phyloP scores from a whole-genome alignment of 2,888 invertebrate species.

The Drosophila fulvimacula region DNA sequence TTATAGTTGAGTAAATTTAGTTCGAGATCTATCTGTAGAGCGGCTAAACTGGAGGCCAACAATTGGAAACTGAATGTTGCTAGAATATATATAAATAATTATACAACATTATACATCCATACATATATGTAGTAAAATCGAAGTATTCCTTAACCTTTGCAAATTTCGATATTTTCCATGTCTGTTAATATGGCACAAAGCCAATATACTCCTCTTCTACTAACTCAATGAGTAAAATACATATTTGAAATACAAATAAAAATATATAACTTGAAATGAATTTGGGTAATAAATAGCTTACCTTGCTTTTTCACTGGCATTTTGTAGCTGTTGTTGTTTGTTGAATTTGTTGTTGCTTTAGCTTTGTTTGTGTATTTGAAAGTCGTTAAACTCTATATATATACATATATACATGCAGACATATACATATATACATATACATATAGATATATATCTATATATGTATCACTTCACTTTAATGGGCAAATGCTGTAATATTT shows the following conservation, averaged over 20 bases:
- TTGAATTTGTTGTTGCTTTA: constrained; percentile 20
- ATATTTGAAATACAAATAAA: constrained; percentile 5
- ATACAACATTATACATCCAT: too few species aligned
- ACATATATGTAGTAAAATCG: too few species aligned
- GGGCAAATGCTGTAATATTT: constrained; percentile 16
- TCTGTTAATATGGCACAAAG: neutral
- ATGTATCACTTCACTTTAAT: constrained; percentile 25
- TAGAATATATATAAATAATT: neutral
- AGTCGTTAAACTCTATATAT: constrained; percentile 48
- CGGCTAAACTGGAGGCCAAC: neutral
- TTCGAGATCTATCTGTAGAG: neutral
- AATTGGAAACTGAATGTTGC: neutral
- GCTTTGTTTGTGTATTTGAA: constrained; percentile 47
- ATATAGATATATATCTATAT: neutral
- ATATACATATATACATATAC: neutral
- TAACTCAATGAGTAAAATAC: neutral
- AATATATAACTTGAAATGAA: constrained; percentile 5
- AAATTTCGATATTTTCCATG: neutral
- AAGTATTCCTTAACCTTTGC: too few species aligned
- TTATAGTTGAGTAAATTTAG: neutral
- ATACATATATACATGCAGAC: neutral
- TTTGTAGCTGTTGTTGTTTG: constrained; percentile 48
- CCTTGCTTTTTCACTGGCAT: constrained; percentile 77
- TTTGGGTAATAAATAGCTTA: constrained; percentile 41
- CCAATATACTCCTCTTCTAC: neutral